Evolutionary conservation across 2,113 vertebrate species (phyloP), one percentile per base, ranked within the genome.

Genomic region (Saguinus imperator): DNA sequence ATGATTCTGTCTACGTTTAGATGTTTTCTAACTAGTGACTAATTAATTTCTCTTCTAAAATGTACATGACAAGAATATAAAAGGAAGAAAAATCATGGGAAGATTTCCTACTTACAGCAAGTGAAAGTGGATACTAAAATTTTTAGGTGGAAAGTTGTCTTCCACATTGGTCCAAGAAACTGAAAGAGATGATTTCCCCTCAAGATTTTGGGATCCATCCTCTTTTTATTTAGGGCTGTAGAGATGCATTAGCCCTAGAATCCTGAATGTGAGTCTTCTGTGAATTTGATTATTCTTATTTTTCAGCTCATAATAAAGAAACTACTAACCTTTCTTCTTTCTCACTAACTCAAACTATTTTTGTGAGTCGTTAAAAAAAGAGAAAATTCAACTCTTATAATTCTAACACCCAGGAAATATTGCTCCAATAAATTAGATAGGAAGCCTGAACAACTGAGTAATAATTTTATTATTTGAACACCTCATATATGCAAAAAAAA

Each of bases 11-110:
- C 43, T 97, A 61, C 94, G 70, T 97, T 96, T 97, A 83, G 75
- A 70, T 96, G 80, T 90, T 95, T 97, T 97, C 68, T 97, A 96
- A 97, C 94, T 89, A 79, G 13, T 61, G 66, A 97, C 66, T 98
- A 98, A 98, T 98, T 98, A 93, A 95, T 98, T 98, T 98, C 35
- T 87, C 58, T n/a, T 95, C 94, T 90, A 93, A 97, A 68, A 87
- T 81, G 77, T 75, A 94, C 66, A 87, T 96, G 91, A 96, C 73
- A 48, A 89, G 80, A 98, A 98, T 96, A 37, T 40, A 8, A 16
- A 95, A 89, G 37, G 73, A 45, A n/a, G 89, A 64, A 94, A 85
- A 93, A 89, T 11, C 91, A 94, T 83, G 58, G 94, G 83, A 43
- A 96, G 75, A 76, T 92, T 0, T 9, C 0, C 72, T 95, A 8